Conservation (phyloP, 2,113 vertebrate species). For the Myotis lucifugus region DNA sequence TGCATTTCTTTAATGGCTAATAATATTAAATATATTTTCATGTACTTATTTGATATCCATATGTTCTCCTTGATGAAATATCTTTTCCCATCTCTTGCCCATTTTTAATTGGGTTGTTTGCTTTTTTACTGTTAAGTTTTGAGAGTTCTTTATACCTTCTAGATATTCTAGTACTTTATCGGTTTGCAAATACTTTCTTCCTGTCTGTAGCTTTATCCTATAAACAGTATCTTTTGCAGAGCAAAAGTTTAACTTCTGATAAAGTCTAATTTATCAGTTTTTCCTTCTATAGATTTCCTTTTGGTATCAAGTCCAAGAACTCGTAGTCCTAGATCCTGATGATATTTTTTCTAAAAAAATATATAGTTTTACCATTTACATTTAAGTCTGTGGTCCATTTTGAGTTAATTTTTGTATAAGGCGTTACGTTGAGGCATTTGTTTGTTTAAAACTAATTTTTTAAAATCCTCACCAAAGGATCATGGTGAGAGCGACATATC, state of each 20-base stretch:
- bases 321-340: neutral
- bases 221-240: neutral
- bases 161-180: neutral
- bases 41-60: neutral
- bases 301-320: neutral
- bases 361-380: neutral
- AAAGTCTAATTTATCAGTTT: neutral
- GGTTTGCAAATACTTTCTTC: neutral
- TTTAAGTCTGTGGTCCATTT: neutral
- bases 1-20: neutral
- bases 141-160: neutral
- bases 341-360: neutral
- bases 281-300: neutral
- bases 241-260: neutral
- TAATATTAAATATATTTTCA: neutral
- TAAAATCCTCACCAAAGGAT: too few species aligned
- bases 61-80: neutral
- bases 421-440: neutral
- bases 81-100: neutral
- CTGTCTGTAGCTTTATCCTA: neutral
- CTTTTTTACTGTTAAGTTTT: neutral
- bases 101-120: constrained; percentile 27
- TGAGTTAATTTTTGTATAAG: neutral
- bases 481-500: too few species aligned
- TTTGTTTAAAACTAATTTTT: too few species aligned